Evolutionary conservation across 1,140 invertebrate genomes (phyloP), one percentile per base, ranked within the genome.

Genomic region (Odontomachus brunneus): DNA sequence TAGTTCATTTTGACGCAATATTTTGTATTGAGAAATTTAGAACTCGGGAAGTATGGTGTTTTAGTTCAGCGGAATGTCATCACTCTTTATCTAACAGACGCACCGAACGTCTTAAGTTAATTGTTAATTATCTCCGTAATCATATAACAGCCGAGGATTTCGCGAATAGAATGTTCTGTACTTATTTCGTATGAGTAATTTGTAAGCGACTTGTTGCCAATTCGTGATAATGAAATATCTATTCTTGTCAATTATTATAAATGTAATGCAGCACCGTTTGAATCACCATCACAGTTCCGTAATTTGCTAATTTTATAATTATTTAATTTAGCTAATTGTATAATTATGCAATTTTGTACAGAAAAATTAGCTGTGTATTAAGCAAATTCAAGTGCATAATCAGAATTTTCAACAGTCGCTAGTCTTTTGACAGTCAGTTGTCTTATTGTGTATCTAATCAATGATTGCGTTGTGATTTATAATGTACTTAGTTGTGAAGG

Each of bases 221-320:
- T 67, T 67, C 29, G 17, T 33, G 15, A 49, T 0, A 15, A 17
- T 66, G 9, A 7, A 33, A 66, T 53, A 76, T 22, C 49, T 53
- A 48, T 66, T 53, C 11, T 63, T 44, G 33, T 74, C 44, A 53
- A 66, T 76, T 76, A 5, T 76, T 44, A 66, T 24, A 66, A 76
- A 55, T 55, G 19, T 53, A 60, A 51, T 33, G 7, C 44, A 55
- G 5, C 1, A 51, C 17, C 5, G 22, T 66, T 76, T 48, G 19
- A 75, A 75, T 55, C 63, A n/a, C 26, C 63, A 22, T 74, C 33
- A 29, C 24, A 57, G 57, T 44, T 29, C n/a, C n/a, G n/a, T n/a
- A n/a, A n/a, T n/a, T n/a, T n/a, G n/a, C n/a, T n/a, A n/a, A n/a
- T n/a, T n/a, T n/a, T n/a, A n/a, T n/a, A n/a, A n/a, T n/a, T n/a